Conservation (phyloP, 1,140 invertebrate genomes). For the Hylaeus volcanicus region DNA sequence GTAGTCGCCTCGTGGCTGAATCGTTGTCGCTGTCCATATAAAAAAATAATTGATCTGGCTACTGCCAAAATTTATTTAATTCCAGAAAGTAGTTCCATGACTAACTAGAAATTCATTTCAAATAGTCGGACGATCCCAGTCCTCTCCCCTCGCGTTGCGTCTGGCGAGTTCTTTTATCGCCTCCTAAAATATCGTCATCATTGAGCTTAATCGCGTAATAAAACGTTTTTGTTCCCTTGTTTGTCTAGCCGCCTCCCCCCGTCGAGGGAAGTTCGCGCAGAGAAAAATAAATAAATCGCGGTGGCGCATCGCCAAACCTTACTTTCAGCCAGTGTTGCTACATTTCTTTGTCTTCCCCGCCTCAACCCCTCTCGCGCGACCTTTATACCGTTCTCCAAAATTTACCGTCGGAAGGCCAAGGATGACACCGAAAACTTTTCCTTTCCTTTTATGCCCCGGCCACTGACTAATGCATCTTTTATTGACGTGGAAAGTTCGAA, state of each 20-base stretch:
- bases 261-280: slow-evolving; percentile 62
- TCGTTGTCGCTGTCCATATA: too few relatives aligned
- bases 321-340: slow-evolving; percentile 50
- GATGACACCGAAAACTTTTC: slow-evolving; percentile 56
- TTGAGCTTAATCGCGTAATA: slow-evolving; percentile 75
- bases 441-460: slow-evolving; percentile 36
- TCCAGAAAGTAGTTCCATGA: too few relatives aligned
- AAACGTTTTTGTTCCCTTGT: slow-evolving; percentile 75
- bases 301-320: slow-evolving; percentile 72
- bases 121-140: neutral
- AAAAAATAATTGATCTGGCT: too few relatives aligned
- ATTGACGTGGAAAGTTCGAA: slow-evolving; percentile 13
- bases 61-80: too few relatives aligned
- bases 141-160: neutral
- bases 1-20: too few relatives aligned
- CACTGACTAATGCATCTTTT: slow-evolving; percentile 32
- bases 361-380: slow-evolving; percentile 3
- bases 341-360: slow-evolving; percentile 30
- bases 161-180: slow-evolving; percentile 60
- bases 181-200: slow-evolving; percentile 71
- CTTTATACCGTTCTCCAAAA: slow-evolving; percentile 20
- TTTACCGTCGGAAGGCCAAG: slow-evolving; percentile 55
- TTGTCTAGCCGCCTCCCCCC: slow-evolving; percentile 64
- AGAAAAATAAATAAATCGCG: slow-evolving; percentile 74
- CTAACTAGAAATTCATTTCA: neutral